Base-by-base conservation (phyloP, 1,140 invertebrate species). In the Sminthurides bifidus region DNA sequence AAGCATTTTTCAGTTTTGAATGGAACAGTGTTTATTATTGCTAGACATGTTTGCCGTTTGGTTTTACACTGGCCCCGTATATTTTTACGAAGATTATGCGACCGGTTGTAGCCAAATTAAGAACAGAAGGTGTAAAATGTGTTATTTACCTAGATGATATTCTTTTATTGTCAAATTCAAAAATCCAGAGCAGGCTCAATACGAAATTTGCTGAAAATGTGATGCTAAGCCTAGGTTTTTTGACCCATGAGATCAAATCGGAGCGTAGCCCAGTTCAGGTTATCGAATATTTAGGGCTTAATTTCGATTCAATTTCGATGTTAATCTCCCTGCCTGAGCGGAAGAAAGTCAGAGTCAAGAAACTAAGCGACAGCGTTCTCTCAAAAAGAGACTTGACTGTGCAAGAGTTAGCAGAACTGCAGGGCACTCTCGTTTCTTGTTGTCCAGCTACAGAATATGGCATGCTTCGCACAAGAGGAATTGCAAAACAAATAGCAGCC, bases 131-230 rank as follows among this genome's bases (percentile, higher is more conserved):
- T 10, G 17, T 29, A 23, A n/a, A 23, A 14, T 40, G 38, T 3
- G 51, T 53, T 14, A 51, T 33, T n/a, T 61, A 61, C 41, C 14
- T 61, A 15, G 60, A 61, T 52, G 60, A 61, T 54, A 19, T 58
- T n/a, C 40, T 58, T 21, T 23, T 54, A 40, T 17, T 58, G 14
- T 45, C 44, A 4, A 19, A 44, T 23, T 40, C 10, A 10, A 17
- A 12, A n/a, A 2, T 1, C 3, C 3, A 10, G 15, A 46, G 49
- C 17, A 0, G 5, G 1, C 10, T 23, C 23, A 56, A 40, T 26
- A 4, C 48, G 6, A 1, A 14, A 33, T 14, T 2, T 14, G 49
- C 45, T 6, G 1, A 19, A 0, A 15, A 46, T n/a, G 3, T 51
- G 0, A 24, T 56, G 30, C 23, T 29, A 19, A 27, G 15, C 21